Conservation (phyloP, 2,113 vertebrate species). For the Geococcyx californianus region DNA sequence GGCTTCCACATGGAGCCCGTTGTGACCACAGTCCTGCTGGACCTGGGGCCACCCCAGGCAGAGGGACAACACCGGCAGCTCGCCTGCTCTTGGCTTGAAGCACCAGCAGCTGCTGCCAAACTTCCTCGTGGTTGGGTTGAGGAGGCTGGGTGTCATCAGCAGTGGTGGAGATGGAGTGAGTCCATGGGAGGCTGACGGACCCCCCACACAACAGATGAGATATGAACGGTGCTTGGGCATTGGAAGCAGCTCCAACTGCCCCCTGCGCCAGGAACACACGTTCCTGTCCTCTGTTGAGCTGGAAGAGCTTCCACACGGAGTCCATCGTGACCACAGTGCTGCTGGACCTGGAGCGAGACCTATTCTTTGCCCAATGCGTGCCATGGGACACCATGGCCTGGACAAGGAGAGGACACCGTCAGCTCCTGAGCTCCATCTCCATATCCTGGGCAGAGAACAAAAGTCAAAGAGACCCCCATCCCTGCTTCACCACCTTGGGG, state of each 20-base stretch:
- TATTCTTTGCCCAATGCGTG: fast-evolving
- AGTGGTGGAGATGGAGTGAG: neutral
- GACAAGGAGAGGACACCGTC: neutral
- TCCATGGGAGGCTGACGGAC: no score
- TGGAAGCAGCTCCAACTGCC: fast-evolving
- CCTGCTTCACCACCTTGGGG: fast-evolving
- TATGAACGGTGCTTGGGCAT: neutral
- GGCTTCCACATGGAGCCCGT: neutral
- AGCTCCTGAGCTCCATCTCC: neutral
- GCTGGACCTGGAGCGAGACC: neutral
- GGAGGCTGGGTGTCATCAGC: neutral
- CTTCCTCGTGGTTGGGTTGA: neutral
- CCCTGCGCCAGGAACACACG: fast-evolving
- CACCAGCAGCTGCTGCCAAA: neutral
- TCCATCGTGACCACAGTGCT: fast-evolving
- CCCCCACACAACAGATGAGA: fast-evolving
- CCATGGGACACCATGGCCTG: fast-evolving
- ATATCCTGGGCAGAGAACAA: fast-evolving
- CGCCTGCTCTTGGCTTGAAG: no score
- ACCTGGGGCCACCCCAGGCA: neutral
- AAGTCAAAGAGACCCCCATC: neutral
- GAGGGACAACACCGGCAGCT: neutral
- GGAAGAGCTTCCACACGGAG: neutral
- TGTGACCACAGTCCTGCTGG: fast-evolving
- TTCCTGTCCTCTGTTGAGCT: neutral